Percentiles rank a stretch among this genome's conserved stretches.
Conservation (phyloP, 2,113 vertebrate genomes). For the Vombatus ursinus region DNA sequence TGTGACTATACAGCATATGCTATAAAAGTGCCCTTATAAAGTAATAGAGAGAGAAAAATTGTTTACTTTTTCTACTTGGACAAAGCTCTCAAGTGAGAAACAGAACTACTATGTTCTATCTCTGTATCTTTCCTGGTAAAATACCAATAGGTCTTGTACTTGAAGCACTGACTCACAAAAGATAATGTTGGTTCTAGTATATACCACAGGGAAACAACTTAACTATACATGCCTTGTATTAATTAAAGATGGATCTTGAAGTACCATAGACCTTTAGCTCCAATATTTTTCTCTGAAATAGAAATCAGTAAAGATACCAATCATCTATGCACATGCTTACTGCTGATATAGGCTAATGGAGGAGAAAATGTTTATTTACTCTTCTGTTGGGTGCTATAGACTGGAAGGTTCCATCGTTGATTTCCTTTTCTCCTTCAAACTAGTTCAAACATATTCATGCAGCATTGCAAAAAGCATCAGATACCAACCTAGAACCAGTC, state of each 20-base stretch:
- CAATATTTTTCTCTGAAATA: background rate
- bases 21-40: slow-evolving; percentile 2
- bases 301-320: background rate
- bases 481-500: background rate
- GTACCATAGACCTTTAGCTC: background rate
- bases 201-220: background rate
- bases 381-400: background rate
- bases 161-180: slow-evolving; percentile 7
- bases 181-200: slow-evolving; percentile 24
- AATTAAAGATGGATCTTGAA: slow-evolving; percentile 5
- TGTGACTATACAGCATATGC: background rate
- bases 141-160: background rate
- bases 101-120: background rate
- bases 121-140: background rate
- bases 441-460: background rate
- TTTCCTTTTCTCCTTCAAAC: background rate
- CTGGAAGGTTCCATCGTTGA: background rate
- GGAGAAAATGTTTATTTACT: background rate
- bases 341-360: background rate
- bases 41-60: background rate
- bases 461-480: background rate
- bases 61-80: background rate
- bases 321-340: background rate
- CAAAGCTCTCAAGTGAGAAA: background rate
- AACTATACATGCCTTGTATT: background rate